phyloP scores from a whole-genome alignment of 2,113 vertebrate genomes.

The Daboia siamensis region DNA sequence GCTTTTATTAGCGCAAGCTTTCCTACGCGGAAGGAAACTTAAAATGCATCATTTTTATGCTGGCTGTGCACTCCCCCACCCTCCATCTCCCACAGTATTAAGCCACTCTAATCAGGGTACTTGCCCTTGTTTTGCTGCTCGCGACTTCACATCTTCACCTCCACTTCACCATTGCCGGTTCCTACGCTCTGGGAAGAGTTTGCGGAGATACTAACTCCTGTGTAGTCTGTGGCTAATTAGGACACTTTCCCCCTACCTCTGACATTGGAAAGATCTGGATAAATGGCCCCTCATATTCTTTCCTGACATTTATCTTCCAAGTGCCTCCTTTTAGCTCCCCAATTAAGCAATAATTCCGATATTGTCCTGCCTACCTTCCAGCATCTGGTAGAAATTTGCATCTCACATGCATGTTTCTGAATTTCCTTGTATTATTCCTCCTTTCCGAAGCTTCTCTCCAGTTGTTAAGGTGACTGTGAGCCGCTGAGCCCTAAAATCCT shows the following conservation, averaged over 20 bases:
- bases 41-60: not conserved
- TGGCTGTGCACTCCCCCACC: not conserved
- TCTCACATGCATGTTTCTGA: too few relatives aligned
- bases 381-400: not conserved
- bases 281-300: not conserved
- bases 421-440: not conserved
- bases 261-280: not conserved
- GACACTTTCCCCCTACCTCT: not conserved
- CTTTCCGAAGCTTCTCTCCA: not conserved
- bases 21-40: not conserved
- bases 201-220: not conserved
- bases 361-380: not conserved
- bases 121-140: not conserved
- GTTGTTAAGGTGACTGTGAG: not conserved
- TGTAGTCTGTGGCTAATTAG: not conserved
- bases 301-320: not conserved
- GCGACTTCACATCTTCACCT: not conserved
- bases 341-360: constrained; percentile 12
- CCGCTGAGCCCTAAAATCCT: not conserved
- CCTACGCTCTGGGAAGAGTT: not conserved
- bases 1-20: not conserved
- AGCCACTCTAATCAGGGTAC: not conserved
- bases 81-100: not conserved
- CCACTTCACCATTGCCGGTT: too few relatives aligned
- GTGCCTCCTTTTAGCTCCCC: constrained; percentile 10